These are phyloP conservation scores for Hirundo rustica DNA, from an alignment of 2,797 vertebrate species.

Conservation along the genomic window DNA sequence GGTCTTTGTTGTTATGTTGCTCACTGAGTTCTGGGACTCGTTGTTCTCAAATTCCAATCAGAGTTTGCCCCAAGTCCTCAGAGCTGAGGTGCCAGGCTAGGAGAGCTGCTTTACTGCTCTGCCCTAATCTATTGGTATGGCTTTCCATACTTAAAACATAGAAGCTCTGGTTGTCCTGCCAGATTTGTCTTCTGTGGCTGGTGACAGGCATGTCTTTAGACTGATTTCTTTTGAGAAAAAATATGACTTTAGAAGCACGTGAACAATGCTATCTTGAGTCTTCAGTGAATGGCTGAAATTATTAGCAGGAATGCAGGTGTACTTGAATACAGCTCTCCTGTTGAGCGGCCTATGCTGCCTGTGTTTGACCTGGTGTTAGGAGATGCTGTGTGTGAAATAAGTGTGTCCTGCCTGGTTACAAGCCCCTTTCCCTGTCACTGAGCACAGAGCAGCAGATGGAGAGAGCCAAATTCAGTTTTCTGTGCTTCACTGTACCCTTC, in stretches of 20 bases:
- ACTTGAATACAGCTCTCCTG: not conserved
- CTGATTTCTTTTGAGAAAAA: not conserved
- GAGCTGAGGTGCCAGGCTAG: not conserved
- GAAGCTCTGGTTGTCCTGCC: not conserved
- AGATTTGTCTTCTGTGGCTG: not conserved
- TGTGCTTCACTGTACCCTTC: not conserved
- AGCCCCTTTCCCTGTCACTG: not conserved
- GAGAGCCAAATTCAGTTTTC: not conserved
- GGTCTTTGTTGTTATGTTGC: not conserved
- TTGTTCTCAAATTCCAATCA: not conserved
- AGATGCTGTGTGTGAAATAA: not conserved
- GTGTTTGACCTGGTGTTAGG: not conserved
- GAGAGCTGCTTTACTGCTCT: not conserved
- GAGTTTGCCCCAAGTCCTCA: not conserved
- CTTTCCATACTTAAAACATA: not conserved
- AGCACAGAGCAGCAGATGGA: not conserved
- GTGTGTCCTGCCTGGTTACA: not conserved
- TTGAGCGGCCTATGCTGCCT: not conserved
- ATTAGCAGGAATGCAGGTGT: not conserved
- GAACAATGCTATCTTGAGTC: not conserved
- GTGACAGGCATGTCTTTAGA: not conserved
- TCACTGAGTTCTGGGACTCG: not conserved
- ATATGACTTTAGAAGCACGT: not conserved
- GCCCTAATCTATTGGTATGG: not conserved
- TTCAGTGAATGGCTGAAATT: not conserved